Evolutionary conservation across 2,113 vertebrate species (phyloP).

Genomic region (Gambusia holbrooki): DNA sequence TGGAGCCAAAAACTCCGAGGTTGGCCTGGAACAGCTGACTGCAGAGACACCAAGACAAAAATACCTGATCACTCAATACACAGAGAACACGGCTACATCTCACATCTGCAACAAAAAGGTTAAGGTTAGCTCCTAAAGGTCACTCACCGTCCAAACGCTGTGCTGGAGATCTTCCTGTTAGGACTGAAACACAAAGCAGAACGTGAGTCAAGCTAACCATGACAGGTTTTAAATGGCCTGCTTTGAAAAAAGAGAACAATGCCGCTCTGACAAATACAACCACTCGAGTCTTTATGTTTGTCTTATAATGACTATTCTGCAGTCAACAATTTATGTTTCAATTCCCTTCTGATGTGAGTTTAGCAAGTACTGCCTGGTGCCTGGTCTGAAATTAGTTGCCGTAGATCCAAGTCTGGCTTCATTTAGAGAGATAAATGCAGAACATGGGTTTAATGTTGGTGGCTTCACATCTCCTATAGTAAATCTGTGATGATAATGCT

Average conservation of each 20-base stretch:
- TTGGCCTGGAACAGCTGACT: conserved; percentile 96
- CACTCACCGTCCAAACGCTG: conserved; percentile 95
- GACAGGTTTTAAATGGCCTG: neutral
- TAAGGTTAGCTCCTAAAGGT: neutral
- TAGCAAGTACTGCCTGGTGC: neutral
- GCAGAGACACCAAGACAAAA: conserved; percentile 6
- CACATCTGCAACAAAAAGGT: neutral
- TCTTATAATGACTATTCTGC: no score
- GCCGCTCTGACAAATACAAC: neutral
- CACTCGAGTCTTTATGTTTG: neutral
- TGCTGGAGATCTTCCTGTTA: conserved; percentile 94
- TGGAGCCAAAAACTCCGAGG: conserved; percentile 89
- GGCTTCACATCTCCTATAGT: neutral
- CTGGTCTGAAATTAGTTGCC: conserved; percentile 34
- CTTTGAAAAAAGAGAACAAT: neutral
- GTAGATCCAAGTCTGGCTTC: conserved; percentile 46
- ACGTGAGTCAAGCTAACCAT: neutral
- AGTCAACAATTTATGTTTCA: neutral
- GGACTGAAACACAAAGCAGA: conserved; percentile 82
- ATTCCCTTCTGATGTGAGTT: neutral
- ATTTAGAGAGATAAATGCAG: conserved; percentile 15
- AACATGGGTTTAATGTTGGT: conserved; percentile 23
- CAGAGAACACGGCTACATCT: neutral
- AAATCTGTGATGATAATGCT: neutral
- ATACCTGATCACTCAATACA: neutral